phyloP scores from a whole-genome alignment of 1,140 invertebrate genomes.

The Hyposmocoma kahamanoa region DNA sequence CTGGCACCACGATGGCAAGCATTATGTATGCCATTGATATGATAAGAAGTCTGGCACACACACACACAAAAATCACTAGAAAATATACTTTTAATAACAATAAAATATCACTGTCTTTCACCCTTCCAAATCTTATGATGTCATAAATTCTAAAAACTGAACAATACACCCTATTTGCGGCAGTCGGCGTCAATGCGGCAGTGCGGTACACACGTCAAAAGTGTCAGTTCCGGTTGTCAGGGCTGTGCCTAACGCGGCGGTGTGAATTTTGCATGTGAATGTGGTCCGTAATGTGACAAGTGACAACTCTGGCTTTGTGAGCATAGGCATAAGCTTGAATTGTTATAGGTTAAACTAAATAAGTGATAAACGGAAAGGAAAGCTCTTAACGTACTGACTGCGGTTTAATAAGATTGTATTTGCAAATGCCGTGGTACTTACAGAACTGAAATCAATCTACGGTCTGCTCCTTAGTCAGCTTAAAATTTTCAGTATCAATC shows the following conservation, averaged over 20 bases:
- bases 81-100: background rate
- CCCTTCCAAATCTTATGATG: background rate
- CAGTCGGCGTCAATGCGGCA: no score
- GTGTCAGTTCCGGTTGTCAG: background rate
- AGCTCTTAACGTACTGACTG: no score
- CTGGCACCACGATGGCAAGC: no score
- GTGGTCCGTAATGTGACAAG: slow-evolving; percentile 2
- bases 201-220: background rate
- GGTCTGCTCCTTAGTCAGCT: no score
- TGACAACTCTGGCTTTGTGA: background rate
- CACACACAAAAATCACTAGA: background rate
- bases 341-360: no score
- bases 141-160: background rate
- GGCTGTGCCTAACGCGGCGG: background rate
- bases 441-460: no score
- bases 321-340: background rate
- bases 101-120: background rate
- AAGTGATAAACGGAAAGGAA: no score
- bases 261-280: background rate
- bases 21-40: no score
- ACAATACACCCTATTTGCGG: background rate
- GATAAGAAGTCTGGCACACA: no score
- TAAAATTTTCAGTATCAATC: no score
- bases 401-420: no score
- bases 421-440: no score